phyloP scores from a whole-genome alignment of 2,797 vertebrate species.

The Anolis apletophallus region DNA sequence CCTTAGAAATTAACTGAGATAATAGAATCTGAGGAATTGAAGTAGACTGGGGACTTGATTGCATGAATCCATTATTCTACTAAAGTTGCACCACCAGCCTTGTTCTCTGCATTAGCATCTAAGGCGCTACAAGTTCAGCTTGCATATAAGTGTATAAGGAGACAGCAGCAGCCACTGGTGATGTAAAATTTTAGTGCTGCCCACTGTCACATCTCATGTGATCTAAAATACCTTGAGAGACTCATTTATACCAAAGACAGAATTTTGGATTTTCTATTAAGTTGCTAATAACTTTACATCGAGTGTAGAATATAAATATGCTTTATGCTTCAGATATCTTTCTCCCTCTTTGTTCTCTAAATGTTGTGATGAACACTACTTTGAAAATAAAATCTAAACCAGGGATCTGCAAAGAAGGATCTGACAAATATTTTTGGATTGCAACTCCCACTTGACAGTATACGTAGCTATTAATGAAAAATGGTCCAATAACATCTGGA shows the following conservation, averaged over 20 bases:
- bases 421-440: too few species aligned
- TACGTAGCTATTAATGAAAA: too few species aligned
- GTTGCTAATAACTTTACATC: background rate
- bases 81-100: too few species aligned
- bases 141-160: background rate
- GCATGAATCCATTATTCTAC: too few species aligned
- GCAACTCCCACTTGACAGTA: too few species aligned
- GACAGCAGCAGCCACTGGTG: background rate
- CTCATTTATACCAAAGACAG: conserved; percentile 9
- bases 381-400: background rate
- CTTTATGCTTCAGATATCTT: background rate
- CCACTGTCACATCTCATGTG: background rate
- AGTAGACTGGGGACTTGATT: too few species aligned
- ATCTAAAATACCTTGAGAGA: background rate
- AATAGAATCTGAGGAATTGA: too few species aligned
- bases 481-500: too few species aligned
- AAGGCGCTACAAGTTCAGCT: too few species aligned
- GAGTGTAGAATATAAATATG: background rate
- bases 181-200: background rate
- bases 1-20: too few species aligned
- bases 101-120: too few species aligned
- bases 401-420: too few species aligned
- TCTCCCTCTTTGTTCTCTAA: background rate
- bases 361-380: background rate
- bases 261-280: conserved; percentile 20